Base-by-base conservation (phyloP, 2,888 invertebrate species). In the Oscheius sp. region DNA sequence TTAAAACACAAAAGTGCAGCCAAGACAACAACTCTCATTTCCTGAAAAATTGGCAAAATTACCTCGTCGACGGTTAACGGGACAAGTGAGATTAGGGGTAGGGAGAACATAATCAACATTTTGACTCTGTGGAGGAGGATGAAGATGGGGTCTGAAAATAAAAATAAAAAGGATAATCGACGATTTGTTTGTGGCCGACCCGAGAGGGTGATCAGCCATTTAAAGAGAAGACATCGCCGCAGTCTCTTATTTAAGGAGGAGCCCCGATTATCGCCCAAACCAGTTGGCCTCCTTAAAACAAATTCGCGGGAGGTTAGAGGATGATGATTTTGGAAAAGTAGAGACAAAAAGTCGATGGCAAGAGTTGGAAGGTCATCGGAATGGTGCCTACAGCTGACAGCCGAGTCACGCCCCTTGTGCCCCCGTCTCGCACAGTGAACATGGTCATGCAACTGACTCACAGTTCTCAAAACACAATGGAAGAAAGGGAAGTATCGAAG, bases 51-150 rank as follows among this genome's bases (percentile, higher is more conserved):
- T 21, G 21, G 21, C 21, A 65, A 65, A 65, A 65, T 50, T 51
- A 68, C 68, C 68, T 68, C 68, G 42, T 68, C 68, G 53, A 68
- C 68, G 55, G 68, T 68, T 35, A 68, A 55, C 37, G 68, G 68
- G 37, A 68, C 68, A 37, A 68, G 68, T 13, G 68, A 68, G 55
- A 68, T 68, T 51, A 68, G 68, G 33, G 68, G 68, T 35, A 68
- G 68, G 33, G 68, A 68, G 68, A 68, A 68, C 68, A 68, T 68
- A 55, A 68, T 68, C 68, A 68, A 68, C 68, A 68, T 68, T 68
- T 68, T 66, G 66, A 33, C 53, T 53, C 7, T 53, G 53, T 42
- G 42, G 3, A 21, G 21, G 42, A 42, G 42, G 42, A 42, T 5
- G 42, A 42, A 42, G 42, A 42, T 42, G 4, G 29, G 37, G 2